These are phyloP conservation scores for Hypocryptadius cinnamomeus DNA, from an alignment of 2,113 vertebrate species.

Conservation along the genomic window DNA sequence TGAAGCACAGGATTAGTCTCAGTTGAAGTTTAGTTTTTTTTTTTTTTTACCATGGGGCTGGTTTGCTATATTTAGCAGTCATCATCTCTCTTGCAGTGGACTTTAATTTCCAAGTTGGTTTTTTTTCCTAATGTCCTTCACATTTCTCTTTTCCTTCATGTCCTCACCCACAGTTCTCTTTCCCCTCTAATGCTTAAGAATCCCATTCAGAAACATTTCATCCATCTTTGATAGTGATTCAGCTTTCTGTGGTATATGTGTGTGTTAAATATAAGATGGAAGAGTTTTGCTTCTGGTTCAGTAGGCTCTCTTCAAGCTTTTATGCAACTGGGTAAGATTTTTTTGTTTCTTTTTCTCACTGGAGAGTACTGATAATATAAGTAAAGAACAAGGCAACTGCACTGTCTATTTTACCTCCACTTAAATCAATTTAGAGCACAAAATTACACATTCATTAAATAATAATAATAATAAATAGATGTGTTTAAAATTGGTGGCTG, in stretches of 20 bases:
- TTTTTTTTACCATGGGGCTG: neutral
- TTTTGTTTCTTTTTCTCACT: neutral
- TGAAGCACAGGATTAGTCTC: neutral
- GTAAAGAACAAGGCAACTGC: neutral
- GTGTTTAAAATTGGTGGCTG: neutral
- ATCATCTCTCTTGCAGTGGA: neutral
- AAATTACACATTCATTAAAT: neutral
- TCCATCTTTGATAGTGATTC: neutral
- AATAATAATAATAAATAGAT: neutral
- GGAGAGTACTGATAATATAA: neutral
- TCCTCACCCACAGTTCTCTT: neutral
- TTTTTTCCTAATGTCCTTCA: neutral
- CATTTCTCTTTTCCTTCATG: neutral
- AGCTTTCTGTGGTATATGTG: neutral
- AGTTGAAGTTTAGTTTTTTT: neutral
- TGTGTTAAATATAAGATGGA: neutral
- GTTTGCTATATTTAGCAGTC: neutral
- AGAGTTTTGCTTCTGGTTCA: neutral
- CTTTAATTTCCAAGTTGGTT: neutral
- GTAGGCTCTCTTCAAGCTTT: neutral
- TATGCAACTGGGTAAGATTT: neutral
- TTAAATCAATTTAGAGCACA: neutral
- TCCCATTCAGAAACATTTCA: neutral
- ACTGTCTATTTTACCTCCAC: neutral
- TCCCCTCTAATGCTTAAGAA: neutral